Percentiles rank a stretch among this genome's conserved stretches.
Evolutionary conservation across 2,888 invertebrate genomes (phyloP).

Genomic region (Drosophila tripunctata): DNA sequence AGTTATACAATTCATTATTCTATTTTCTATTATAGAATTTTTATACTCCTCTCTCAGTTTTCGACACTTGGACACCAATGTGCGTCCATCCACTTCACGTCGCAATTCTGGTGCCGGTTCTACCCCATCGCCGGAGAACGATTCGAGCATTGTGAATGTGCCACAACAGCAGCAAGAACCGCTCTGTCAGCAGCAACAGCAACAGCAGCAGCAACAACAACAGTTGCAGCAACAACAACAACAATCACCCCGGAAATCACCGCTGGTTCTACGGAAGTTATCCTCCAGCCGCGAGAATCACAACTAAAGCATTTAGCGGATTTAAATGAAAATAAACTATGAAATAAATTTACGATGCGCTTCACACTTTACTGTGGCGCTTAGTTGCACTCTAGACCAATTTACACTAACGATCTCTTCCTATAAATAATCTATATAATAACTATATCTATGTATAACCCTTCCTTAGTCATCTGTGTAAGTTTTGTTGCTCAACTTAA

Average conservation of each 20-base stretch:
- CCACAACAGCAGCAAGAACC: constrained; percentile 67
- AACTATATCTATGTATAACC: constrained; percentile 2
- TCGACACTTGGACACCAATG: constrained; percentile 94
- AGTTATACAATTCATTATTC: constrained; percentile 33
- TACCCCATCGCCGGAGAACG: constrained; percentile 87
- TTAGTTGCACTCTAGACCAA: constrained; percentile 71
- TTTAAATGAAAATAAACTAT: constrained; percentile 1
- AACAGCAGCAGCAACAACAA: constrained; percentile 30
- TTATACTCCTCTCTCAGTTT: constrained; percentile 87
- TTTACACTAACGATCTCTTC: constrained; percentile 46
- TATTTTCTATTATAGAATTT: not conserved
- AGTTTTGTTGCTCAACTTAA: constrained; percentile 17
- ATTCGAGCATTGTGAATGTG: constrained; percentile 79
- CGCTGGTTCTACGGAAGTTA: constrained; percentile 82
- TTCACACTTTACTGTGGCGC: constrained; percentile 22
- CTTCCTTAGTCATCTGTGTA: constrained; percentile 12
- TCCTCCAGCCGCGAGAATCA: constrained; percentile 76
- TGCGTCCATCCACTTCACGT: constrained; percentile 88
- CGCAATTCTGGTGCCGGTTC: constrained; percentile 87
- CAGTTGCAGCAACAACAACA: constrained; percentile 36
- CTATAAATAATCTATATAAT: constrained; percentile 18
- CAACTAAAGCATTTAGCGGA: constrained; percentile 37
- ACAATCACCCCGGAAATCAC: constrained; percentile 85
- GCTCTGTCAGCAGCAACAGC: constrained; percentile 26
- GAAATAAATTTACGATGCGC: constrained; percentile 19